These are phyloP conservation scores for Blastobasis lacticolella DNA, from an alignment of 2,888 invertebrate species.

Conservation along the genomic window DNA sequence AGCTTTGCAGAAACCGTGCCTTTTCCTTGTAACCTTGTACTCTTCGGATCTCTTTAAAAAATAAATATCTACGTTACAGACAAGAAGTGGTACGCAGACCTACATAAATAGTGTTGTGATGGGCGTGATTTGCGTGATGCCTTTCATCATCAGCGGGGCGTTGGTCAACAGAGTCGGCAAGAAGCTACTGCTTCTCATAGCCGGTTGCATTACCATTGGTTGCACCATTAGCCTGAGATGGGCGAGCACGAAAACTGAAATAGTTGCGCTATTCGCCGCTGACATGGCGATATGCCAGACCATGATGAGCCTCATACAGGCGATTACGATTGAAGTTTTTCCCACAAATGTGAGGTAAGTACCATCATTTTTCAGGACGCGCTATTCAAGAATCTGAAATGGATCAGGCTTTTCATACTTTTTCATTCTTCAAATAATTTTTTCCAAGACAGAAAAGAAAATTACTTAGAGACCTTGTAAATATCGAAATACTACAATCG, in stretches of 20 bases:
- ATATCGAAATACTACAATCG: too few species aligned
- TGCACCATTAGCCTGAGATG: constrained; percentile 32
- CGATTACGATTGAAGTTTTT: constrained; percentile 40
- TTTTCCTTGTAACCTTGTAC: too few species aligned
- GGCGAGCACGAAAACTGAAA: constrained; percentile 29
- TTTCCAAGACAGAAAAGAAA: too few species aligned
- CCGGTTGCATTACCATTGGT: constrained; percentile 23
- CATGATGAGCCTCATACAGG: constrained; percentile 37
- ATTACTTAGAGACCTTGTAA: too few species aligned
- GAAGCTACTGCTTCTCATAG: constrained; percentile 30
- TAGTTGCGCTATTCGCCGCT: constrained; percentile 38
- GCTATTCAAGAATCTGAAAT: too few species aligned
- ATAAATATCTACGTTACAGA: constrained; percentile 25
- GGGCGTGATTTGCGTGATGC: constrained; percentile 34
- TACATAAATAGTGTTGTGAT: constrained; percentile 53
- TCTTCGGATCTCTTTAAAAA: too few species aligned
- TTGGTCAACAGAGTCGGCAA: constrained; percentile 48
- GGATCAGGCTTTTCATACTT: too few species aligned
- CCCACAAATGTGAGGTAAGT: constrained; percentile 44
- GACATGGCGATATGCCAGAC: constrained; percentile 31
- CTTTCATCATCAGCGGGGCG: constrained; percentile 36
- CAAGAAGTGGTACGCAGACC: constrained; percentile 42
- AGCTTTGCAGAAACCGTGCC: too few species aligned
- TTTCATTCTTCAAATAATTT: too few species aligned
- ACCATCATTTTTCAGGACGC: background rate